phyloP scores from a whole-genome alignment of 2,113 vertebrate species.

The Tenrec ecaudatus region DNA sequence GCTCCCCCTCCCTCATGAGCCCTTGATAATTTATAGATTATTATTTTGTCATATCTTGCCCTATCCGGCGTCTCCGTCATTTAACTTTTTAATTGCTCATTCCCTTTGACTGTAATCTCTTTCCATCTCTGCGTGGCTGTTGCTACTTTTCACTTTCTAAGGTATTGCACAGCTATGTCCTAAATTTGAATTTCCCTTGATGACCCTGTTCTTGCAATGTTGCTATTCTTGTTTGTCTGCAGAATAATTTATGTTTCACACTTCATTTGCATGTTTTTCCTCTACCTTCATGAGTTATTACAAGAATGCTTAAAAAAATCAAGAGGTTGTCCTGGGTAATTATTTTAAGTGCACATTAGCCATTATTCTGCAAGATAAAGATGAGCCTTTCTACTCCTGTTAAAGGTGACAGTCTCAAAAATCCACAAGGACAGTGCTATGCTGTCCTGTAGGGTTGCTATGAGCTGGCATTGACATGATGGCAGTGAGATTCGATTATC shows the following conservation, averaged over 20 bases:
- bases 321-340: neutral
- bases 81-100: conserved; percentile 57
- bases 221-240: conserved; percentile 73
- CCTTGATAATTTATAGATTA: no score
- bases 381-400: no score
- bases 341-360: neutral
- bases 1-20: no score
- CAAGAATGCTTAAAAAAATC: conserved; percentile 45
- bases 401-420: no score
- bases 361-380: neutral
- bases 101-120: conserved; percentile 63
- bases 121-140: neutral
- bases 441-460: no score
- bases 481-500: no score
- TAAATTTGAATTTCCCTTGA: conserved; percentile 76
- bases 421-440: no score
- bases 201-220: conserved; percentile 66
- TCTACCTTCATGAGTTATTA: conserved; percentile 64
- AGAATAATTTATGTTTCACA: conserved; percentile 79
- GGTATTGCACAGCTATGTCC: conserved; percentile 61
- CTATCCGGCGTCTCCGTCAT: no score
- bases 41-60: no score
- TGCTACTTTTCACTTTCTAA: conserved; percentile 43
- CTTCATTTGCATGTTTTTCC: conserved; percentile 80
- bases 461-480: no score